Evolutionary conservation across 2,797 vertebrate genomes (phyloP), one percentile per base, ranked within the genome.

Genomic region (Enteromius paludinosus): DNA sequence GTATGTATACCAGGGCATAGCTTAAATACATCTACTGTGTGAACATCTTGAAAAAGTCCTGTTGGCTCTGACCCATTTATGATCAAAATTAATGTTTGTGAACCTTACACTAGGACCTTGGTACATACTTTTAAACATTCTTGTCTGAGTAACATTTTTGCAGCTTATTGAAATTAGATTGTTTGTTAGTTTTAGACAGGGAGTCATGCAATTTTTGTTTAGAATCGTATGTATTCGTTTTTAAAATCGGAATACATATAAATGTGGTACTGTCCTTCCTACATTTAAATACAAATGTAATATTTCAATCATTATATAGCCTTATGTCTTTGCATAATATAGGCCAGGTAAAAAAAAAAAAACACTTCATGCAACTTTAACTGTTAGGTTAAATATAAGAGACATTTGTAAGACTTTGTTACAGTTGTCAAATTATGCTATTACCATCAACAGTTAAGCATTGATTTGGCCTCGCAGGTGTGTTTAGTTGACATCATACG

Each of bases 401-500:
- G 10, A 43, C 59, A 30, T 59, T 30, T 20, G 20, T 54, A 43
- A 56, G 65, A 45, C 18, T 70, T 54, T 56, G 33, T 59, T 7
- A 33, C 20, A 18, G n/a, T 35, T 47, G 28, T 4, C 69, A 62
- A 49, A 81, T 38, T 14, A 33, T 47, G 38, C 45, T 14, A 38
- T 81, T 66, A 38, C 23, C 71, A 43, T 56, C 43, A 41, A 52
- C 45, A 28, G 47, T 74, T 45, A 45, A 68, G 18, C 54, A 47
- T 23, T 20, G 33, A 12, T 74, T 43, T 45, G 28, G 18, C 49
- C 30, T 25, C 28, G 20, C 38, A 45, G 73, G 64, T 77, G 80
- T 56, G 61, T 77, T 76, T 49, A 25, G 64, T 25, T 45, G 35
- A 70, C 18, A 73, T 52, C n/a, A 81, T 56, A 61, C 47, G 23